A percentile compares a stretch with the other conserved stretches of the same genome.
Conservation (phyloP, 2,797 vertebrate genomes). For the Podarcis lilfordi region DNA sequence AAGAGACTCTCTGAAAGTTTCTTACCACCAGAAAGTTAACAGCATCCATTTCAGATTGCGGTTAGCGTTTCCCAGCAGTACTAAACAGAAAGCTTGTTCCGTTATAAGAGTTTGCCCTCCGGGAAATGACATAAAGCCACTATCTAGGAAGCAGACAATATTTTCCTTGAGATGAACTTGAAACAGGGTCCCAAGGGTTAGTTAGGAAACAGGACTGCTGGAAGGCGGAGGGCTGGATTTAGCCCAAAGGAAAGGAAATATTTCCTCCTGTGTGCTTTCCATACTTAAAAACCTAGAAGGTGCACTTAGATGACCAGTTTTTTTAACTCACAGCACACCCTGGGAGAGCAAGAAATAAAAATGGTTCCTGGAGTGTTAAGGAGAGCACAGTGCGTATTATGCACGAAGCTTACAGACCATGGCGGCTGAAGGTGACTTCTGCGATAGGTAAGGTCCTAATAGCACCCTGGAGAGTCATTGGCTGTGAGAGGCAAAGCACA, state of each 20-base stretch:
- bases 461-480: constrained; percentile 31
- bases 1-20: not conserved
- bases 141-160: not conserved
- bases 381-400: not conserved
- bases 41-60: not conserved
- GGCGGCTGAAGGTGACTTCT: constrained; percentile 42
- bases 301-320: not conserved
- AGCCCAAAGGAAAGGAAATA: not conserved
- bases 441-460: constrained; percentile 24
- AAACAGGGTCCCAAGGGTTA: not conserved
- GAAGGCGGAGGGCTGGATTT: not conserved
- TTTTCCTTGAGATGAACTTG: not conserved
- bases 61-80: not conserved
- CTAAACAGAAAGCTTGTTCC: not conserved
- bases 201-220: not conserved
- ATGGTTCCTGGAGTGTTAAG: not conserved
- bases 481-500: constrained; percentile 6
- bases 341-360: not conserved
- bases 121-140: not conserved
- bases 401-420: not conserved
- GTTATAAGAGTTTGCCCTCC: not conserved
- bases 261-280: not conserved
- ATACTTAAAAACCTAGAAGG: not conserved
- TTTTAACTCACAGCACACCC: not conserved
- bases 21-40: not conserved